Conservation (phyloP, 2,888 invertebrate genomes). For the Neoitamus cyanurus region DNA sequence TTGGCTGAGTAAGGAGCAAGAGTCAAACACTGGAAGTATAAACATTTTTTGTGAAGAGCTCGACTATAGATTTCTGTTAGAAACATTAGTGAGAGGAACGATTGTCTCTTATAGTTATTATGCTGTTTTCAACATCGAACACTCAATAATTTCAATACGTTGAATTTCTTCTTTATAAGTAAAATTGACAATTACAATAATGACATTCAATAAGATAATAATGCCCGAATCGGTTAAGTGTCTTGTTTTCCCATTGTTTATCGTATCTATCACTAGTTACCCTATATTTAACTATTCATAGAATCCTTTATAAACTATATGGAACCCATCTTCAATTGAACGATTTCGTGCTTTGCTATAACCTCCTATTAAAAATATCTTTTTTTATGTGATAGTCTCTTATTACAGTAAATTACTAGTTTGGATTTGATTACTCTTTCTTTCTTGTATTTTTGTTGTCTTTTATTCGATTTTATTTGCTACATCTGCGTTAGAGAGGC, state of each 20-base stretch:
- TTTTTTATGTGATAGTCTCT: not conserved
- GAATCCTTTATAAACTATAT: slow-evolving; percentile 43
- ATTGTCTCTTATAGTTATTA: slow-evolving; percentile 41
- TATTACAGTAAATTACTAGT: not conserved
- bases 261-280: slow-evolving; percentile 22
- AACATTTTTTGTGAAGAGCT: not conserved
- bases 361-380: slow-evolving; percentile 16
- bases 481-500: not conserved
- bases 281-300: slow-evolving; percentile 31
- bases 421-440: not conserved
- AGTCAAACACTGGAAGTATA: not conserved
- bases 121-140: slow-evolving; percentile 31
- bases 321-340: slow-evolving; percentile 1
- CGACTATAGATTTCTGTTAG: not conserved
- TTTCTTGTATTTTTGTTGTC: not conserved
- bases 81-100: not conserved
- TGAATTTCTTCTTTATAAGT: slow-evolving; percentile 19
- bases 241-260: slow-evolving; percentile 43
- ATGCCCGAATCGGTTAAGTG: slow-evolving; percentile 37
- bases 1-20: not conserved
- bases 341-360: slow-evolving; percentile 3
- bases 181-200: slow-evolving; percentile 46
- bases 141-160: slow-evolving; percentile 30
- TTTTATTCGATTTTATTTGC: not conserved
- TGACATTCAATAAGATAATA: slow-evolving; percentile 38